Evolutionary conservation across 2,797 vertebrate species (phyloP), one percentile per base, ranked within the genome.

Genomic region (Xiphorhynchus erythropygius): DNA sequence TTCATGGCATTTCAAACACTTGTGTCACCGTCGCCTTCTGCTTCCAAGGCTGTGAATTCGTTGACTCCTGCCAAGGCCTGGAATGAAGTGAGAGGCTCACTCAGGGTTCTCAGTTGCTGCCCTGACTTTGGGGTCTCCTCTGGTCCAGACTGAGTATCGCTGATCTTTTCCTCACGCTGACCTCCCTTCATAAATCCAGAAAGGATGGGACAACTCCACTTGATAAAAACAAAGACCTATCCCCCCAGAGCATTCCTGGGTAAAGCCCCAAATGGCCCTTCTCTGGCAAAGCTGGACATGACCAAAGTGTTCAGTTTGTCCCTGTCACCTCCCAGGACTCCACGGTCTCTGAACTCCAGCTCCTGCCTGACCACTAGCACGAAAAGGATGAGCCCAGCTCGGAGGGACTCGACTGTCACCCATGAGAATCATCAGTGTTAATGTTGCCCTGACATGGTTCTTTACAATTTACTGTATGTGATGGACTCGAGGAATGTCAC

Each of bases 391-490:
- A 65, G 73, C 60, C 63, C 68, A 28, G 47, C n/a, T 21, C 1
- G 0, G 83, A 44, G 44, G 27, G 68, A 37, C 47, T 11, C 0
- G 3, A 1, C 52, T 49, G 39, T 47, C 94, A 50, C 39, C 8
- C 12, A 0, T 42, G 62, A 0, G 4, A 50, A 80, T 19, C 32
- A 21, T 16, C 71, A 25, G 64, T 14, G 1, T 74, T 76, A 49
- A 68, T 24, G 41, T 13, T 4, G 7, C 60, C 74, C 80, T 85
- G 91, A 49, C 87, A 32, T 0, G 22, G 11, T 14, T 85, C 77
- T 92, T 59, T 32, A 81, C 90, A 50, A 80, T 86, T 89, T 91
- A 90, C 86, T 89, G 59, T 32, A 2, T 22, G 75, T 73, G 96
- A 87, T 71, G 90, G 95, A 90, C 89, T 56, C 47, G 4, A 56